A percentile compares a stretch with the other conserved stretches of the same genome.
Evolutionary conservation across 2,113 vertebrate species (phyloP).

Genomic region (Calyptommatus sinebrachiatus): DNA sequence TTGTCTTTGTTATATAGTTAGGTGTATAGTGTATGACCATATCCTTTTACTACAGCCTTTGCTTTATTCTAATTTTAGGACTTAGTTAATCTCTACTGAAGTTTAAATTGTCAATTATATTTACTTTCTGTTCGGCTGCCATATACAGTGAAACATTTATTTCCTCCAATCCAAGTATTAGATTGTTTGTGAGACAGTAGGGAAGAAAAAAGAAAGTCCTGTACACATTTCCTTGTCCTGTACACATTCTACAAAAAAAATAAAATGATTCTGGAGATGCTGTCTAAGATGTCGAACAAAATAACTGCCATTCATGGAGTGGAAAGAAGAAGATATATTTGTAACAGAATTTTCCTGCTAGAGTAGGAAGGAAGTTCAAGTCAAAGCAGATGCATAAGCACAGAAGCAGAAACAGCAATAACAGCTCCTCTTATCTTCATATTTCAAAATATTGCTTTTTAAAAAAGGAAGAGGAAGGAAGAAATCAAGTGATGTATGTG

Average conservation of each 20-base stretch:
- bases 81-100: conserved; percentile 18
- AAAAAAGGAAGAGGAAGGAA: conserved; percentile 33
- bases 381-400: no score
- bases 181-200: conserved; percentile 29
- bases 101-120: conserved; percentile 41
- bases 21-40: no score
- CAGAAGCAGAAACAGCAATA: no score
- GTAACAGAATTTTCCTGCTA: not conserved
- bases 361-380: no score
- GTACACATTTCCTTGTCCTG: conserved; percentile 39
- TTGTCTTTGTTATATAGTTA: no score
- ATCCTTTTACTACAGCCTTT: not conserved
- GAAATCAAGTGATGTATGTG: conserved; percentile 72
- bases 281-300: conserved; percentile 19
- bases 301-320: conserved; percentile 40
- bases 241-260: conserved; percentile 25
- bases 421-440: not conserved
- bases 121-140: conserved; percentile 36
- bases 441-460: not conserved
- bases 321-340: conserved; percentile 51
- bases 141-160: conserved; percentile 33
- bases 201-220: conserved; percentile 14
- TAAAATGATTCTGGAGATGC: conserved; percentile 27
- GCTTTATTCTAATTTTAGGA: not conserved
- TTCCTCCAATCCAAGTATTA: conserved; percentile 23